phyloP scores from a whole-genome alignment of 2,888 invertebrate genomes.

The Alloscopus bannaensis region DNA sequence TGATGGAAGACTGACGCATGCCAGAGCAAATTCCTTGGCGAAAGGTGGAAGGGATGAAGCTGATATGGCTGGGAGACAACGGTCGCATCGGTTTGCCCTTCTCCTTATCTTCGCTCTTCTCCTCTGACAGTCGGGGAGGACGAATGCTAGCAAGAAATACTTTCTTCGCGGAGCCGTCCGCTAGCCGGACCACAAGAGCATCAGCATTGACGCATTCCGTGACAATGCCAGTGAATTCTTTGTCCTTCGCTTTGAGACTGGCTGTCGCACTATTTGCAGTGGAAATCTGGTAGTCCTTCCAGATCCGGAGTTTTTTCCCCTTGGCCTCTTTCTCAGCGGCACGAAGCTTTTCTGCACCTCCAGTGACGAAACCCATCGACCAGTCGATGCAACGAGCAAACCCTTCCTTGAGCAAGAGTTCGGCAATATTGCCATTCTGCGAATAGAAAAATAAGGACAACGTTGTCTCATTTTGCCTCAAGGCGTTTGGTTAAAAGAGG shows the following conservation, averaged over 20 bases:
- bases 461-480: slow-evolving; percentile 6
- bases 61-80: slow-evolving; percentile 89
- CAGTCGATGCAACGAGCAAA: slow-evolving; percentile 96
- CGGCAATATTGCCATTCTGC: slow-evolving; percentile 91
- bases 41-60: slow-evolving; percentile 82
- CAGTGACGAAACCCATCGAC: slow-evolving; percentile 89
- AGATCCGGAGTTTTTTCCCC: slow-evolving; percentile 88
- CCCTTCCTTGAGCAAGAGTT: slow-evolving; percentile 90
- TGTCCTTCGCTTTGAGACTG: slow-evolving; percentile 80
- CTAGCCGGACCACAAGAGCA: slow-evolving; percentile 88
- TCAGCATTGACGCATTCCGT: slow-evolving; percentile 96
- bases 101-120: slow-evolving; percentile 42
- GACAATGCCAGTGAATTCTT: slow-evolving; percentile 88
- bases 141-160: slow-evolving; percentile 97
- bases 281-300: slow-evolving; percentile 92
- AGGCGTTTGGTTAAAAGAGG: too few species aligned
- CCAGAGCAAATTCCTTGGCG: slow-evolving; percentile 91
- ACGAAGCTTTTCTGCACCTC: slow-evolving; percentile 88
- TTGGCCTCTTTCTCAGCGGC: slow-evolving; percentile 92
- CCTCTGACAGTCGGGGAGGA: slow-evolving; percentile 84
- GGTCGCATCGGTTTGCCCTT: slow-evolving; percentile 81
- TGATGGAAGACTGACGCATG: slow-evolving; percentile 87
- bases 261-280: slow-evolving; percentile 74
- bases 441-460: slow-evolving; percentile 57
- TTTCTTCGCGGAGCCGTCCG: slow-evolving; percentile 88